Evolutionary conservation across 2,888 invertebrate species (phyloP), one percentile per base, ranked within the genome.

Genomic region (Eledona agricola): DNA sequence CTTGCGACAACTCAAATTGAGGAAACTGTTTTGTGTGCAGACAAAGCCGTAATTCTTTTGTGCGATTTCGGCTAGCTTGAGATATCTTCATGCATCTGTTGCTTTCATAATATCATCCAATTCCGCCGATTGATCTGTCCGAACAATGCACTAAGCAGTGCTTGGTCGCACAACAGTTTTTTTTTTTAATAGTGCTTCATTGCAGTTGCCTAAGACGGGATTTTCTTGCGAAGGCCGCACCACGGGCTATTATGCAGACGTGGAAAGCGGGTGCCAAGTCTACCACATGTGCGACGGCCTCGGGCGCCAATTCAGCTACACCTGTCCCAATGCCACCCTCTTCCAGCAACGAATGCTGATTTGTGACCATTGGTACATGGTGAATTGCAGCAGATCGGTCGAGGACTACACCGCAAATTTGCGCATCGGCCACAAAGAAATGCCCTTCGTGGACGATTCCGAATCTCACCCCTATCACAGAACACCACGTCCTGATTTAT

Each of bases 291-390:
- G 89, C 72, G 89, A 89, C 69, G 87, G 84, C 1, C 78, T 88
- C 26, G 89, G 88, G 0, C 78, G 88, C 0, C 87, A 88, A 78
- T 90, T 88, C 77, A 88, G 85, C 75, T 89, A 89, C 76, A 80
- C 84, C 12, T 90, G 90, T 64, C 89, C 89, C 13, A 88, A 89
- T 75, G 87, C 87, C 25, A 89, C 89, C 3, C 81, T 89, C 38
- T 89, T 89, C 78, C 89, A 89, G 72, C 89, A 89, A 73, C 78
- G 89, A 31, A 89, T 89, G 88, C 79, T 89, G 55, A 84, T 90
- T 71, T 90, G 89, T 70, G 89, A 89, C 75, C 89, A 90, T 72
- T 86, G 86, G 89, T 89, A 89, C 73, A 88, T 89, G 88, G 89
- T 89, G 51, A 87, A 89, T 76, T 89, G 89, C 67, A 85, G 86